A percentile compares a stretch with the other conserved stretches of the same genome.
These are phyloP conservation scores for Crematogaster levior DNA, from an alignment of 2,888 invertebrate genomes.

Conservation along the genomic window DNA sequence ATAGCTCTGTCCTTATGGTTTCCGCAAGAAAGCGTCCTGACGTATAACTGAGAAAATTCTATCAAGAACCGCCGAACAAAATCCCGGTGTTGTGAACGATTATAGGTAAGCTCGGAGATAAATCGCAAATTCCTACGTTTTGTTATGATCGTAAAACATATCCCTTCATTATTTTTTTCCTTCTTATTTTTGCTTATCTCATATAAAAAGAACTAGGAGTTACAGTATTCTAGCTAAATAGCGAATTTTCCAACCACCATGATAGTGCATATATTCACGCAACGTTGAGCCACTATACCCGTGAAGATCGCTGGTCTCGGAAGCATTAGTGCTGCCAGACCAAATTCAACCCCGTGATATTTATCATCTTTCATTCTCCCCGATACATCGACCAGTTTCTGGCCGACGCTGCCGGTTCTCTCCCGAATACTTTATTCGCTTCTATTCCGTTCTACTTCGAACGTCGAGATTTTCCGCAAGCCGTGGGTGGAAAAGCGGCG, in stretches of 20 bases:
- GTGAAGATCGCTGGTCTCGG: not conserved
- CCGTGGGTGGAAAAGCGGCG: conserved; percentile 35
- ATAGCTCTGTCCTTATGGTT: conserved; percentile 40
- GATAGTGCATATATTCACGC: not conserved
- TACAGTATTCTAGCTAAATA: not conserved
- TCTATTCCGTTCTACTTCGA: conserved; percentile 13
- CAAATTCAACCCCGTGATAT: conserved; percentile 21
- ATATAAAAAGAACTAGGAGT: not conserved
- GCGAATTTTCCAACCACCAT: not conserved
- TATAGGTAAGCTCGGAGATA: conserved; percentile 20
- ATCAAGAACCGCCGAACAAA: conserved; percentile 27
- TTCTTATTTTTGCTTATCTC: not conserved
- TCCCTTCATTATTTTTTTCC: not conserved
- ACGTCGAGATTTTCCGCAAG: conserved; percentile 37
- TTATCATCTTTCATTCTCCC: conserved; percentile 24
- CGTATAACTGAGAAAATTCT: conserved; percentile 20
- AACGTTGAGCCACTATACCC: not conserved
- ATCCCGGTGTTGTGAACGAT: conserved; percentile 31
- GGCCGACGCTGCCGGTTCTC: not conserved
- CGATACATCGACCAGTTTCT: conserved; percentile 45
- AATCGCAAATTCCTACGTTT: not conserved
- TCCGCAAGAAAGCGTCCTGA: conserved; percentile 28
- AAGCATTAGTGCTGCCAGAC: conserved; percentile 11
- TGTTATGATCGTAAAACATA: not conserved
- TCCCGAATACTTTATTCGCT: conserved; percentile 26